Base-by-base conservation (phyloP, 1,140 invertebrate genomes). In the Drosophila virilis region DNA sequence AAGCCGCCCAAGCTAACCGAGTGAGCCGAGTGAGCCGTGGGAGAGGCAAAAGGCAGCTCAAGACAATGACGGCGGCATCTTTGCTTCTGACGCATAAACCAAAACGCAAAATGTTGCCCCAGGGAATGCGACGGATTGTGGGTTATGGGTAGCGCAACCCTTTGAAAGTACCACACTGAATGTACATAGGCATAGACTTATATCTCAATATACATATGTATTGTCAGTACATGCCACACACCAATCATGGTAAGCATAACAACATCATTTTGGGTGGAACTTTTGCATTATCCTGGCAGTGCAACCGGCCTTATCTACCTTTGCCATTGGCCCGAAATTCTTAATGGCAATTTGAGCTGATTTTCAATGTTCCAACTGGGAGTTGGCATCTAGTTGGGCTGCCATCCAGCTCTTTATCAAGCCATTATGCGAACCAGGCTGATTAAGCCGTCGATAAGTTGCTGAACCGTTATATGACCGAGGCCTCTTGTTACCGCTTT, bases 351-450 rank as follows among this genome's bases (percentile, higher is more conserved):
- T 89, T 88, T 74, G 84, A 88, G 83, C 80, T 88, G 83, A 88
- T 88, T 88, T 86, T 88, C 83, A 92, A 92, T 92, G 91, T 92
- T 86, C 86, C 91, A 80, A 77, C 75, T 81, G 91, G 91, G 91
- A 92, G 80, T 92, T 91, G 70, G 35, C 22, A 55, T 28, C 50
- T 52, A 17, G 22, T 55, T 38, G 61, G 61, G 38, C 50, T 64
- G 78, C 61, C 74, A 67, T 71, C 55, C 70, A 77, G 72, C 77
- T 84, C 80, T 84, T 89, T 89, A 89, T 89, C 85, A 78, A 89
- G 85, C 85, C 85, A 90, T 89, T 89, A 89, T 78, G 71, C 67
- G 57, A 75, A 75, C 60, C 80, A 59, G 71, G 57, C 69, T 81
- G 83, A 88, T 88, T 83, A 77, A 88, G 84, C 66, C 80, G 64